Conservation (phyloP, 2,888 invertebrate species). For the Meiosimyza decipiens region DNA sequence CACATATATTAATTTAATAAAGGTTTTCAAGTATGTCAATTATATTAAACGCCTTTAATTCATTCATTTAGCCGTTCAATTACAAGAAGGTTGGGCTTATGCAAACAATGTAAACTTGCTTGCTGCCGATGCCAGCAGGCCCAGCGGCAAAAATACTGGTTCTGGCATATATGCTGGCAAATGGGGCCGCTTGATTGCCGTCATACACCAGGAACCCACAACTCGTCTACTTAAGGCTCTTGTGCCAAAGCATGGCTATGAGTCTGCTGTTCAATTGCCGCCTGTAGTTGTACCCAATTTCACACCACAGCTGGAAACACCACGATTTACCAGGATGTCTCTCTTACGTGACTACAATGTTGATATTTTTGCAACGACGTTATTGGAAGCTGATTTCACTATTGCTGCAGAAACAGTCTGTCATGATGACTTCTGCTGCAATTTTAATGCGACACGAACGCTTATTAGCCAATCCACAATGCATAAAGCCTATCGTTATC, state of each 20-base stretch:
- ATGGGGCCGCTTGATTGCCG: conserved; percentile 55
- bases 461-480: conserved; percentile 38
- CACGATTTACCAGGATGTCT: conserved; percentile 48
- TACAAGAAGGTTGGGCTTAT: conserved; percentile 73
- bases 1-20: neutral
- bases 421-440: conserved; percentile 60
- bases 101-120: conserved; percentile 71
- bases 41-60: neutral
- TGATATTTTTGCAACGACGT: conserved; percentile 51
- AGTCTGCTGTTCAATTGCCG: conserved; percentile 39
- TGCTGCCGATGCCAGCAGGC: conserved; percentile 71
- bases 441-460: conserved; percentile 49
- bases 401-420: conserved; percentile 41
- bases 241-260: conserved; percentile 53
- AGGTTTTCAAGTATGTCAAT: neutral
- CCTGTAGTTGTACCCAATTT: conserved; percentile 43
- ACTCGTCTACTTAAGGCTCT: conserved; percentile 51
- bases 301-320: conserved; percentile 44
- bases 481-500: conserved; percentile 57
- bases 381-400: conserved; percentile 46
- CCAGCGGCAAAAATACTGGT: conserved; percentile 69
- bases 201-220: conserved; percentile 50
- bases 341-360: conserved; percentile 58
- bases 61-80: conserved; percentile 67
- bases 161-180: conserved; percentile 72